phyloP scores from a whole-genome alignment of 2,113 vertebrate genomes.

The Ceyx margarethae region DNA sequence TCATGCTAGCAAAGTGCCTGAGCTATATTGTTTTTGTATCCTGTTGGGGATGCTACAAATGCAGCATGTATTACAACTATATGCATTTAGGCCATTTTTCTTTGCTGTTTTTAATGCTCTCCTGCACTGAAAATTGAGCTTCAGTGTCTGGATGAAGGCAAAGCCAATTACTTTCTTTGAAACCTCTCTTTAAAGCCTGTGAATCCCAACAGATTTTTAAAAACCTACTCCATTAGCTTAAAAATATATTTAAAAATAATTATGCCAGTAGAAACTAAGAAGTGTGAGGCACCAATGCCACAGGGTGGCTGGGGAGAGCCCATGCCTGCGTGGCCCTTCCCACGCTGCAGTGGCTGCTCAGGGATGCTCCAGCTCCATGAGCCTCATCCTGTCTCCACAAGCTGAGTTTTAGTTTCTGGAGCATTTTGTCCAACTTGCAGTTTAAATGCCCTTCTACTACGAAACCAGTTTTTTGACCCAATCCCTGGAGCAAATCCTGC shows the following conservation, averaged over 20 bases:
- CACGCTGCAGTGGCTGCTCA: not conserved
- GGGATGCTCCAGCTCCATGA: not conserved
- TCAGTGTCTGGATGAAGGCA: constrained; percentile 1
- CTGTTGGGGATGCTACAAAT: constrained; percentile 45
- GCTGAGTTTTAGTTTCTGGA: not conserved
- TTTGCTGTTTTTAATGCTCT: constrained; percentile 51
- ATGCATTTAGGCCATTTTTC: constrained; percentile 63
- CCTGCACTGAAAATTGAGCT: constrained; percentile 40
- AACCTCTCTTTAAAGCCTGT: constrained; percentile 32
- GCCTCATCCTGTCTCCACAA: not conserved
- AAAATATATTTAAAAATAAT: constrained; percentile 9
- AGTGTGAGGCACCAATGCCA: not conserved
- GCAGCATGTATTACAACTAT: constrained; percentile 41
- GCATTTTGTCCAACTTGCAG: not conserved
- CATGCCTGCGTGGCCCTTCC: not conserved
- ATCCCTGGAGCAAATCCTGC: not conserved
- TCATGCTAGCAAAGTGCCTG: constrained; percentile 51
- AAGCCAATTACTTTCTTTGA: constrained; percentile 47
- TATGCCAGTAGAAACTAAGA: not conserved
- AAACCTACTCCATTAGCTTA: constrained; percentile 34
- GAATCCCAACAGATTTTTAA: constrained; percentile 8
- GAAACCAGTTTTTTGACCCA: not conserved
- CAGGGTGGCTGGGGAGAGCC: not conserved
- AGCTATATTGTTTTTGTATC: constrained; percentile 34
- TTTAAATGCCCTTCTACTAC: not conserved